Evolutionary conservation across 2,888 invertebrate genomes (phyloP).

Genomic region (Campoletis raptor): DNA sequence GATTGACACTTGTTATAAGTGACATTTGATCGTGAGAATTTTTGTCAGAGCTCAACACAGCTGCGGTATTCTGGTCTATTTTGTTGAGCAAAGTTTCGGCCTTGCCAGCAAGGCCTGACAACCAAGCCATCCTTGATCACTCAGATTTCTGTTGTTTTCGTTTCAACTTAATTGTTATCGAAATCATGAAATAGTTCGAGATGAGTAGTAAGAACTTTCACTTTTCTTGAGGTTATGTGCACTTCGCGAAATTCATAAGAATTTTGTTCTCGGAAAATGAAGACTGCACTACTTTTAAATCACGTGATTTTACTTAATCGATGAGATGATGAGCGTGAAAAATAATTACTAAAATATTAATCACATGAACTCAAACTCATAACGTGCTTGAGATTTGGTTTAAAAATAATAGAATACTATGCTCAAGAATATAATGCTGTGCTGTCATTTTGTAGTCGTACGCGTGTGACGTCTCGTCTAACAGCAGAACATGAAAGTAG

Average conservation of each 20-base stretch:
- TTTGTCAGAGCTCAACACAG: slow-evolving; percentile 85
- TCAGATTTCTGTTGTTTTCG: neutral
- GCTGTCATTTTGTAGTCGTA: too few relatives aligned
- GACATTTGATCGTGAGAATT: slow-evolving; percentile 74
- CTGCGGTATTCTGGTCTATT: slow-evolving; percentile 91
- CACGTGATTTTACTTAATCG: neutral
- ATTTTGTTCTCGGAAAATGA: neutral
- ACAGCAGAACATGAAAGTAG: too few relatives aligned
- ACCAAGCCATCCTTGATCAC: slow-evolving; percentile 88
- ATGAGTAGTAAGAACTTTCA: slow-evolving; percentile 16
- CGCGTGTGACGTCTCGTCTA: too few relatives aligned
- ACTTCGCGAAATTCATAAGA: neutral
- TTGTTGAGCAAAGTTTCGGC: slow-evolving; percentile 91
- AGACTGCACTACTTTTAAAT: neutral
- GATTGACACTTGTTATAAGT: slow-evolving; percentile 79
- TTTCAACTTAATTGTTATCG: neutral
- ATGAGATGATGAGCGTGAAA: neutral
- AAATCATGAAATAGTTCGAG: neutral
- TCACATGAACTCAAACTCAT: neutral
- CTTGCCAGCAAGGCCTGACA: slow-evolving; percentile 89
- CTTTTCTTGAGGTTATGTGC: slow-evolving; percentile 41
- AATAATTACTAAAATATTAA: neutral
- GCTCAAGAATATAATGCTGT: too few relatives aligned
- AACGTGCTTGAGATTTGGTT: neutral
- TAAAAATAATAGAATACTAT: neutral